Percentiles rank a stretch among this genome's conserved stretches.
phyloP scores from a whole-genome alignment of 2,797 vertebrate genomes.

The Furcifer pardalis region DNA sequence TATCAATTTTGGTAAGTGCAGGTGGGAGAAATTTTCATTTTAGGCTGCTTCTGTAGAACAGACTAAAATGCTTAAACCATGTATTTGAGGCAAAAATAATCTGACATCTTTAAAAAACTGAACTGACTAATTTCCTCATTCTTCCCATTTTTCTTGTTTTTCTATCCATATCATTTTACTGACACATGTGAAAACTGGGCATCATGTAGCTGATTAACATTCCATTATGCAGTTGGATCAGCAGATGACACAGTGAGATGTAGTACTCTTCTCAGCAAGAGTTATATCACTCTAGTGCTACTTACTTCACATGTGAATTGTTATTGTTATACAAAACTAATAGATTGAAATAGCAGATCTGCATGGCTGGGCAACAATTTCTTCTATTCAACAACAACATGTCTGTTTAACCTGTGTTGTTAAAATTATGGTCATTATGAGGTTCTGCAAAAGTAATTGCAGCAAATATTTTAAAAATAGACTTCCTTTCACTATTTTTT shows the following conservation, averaged over 20 bases:
- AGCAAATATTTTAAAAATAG: background rate
- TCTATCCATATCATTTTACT: background rate
- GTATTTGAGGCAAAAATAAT: too few relatives aligned
- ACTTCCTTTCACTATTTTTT: background rate
- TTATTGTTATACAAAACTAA: background rate
- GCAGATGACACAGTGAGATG: background rate
- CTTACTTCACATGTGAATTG: background rate
- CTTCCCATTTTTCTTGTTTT: background rate
- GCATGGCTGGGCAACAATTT: background rate
- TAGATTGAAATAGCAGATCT: background rate
- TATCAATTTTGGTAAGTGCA: too few relatives aligned
- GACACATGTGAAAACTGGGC: background rate
- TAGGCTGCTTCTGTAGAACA: too few relatives aligned
- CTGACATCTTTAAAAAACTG: too few relatives aligned
- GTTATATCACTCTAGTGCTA: background rate
- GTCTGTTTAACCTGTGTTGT: background rate
- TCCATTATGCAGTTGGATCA: background rate
- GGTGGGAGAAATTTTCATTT: too few relatives aligned
- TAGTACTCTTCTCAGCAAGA: background rate
- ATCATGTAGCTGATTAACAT: background rate
- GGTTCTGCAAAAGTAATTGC: background rate
- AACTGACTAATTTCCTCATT: too few relatives aligned
- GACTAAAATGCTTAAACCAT: too few relatives aligned
- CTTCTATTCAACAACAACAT: background rate
- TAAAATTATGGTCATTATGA: background rate